Evolutionary conservation across 2,888 invertebrate species (phyloP).

Genomic region (Automeris io): DNA sequence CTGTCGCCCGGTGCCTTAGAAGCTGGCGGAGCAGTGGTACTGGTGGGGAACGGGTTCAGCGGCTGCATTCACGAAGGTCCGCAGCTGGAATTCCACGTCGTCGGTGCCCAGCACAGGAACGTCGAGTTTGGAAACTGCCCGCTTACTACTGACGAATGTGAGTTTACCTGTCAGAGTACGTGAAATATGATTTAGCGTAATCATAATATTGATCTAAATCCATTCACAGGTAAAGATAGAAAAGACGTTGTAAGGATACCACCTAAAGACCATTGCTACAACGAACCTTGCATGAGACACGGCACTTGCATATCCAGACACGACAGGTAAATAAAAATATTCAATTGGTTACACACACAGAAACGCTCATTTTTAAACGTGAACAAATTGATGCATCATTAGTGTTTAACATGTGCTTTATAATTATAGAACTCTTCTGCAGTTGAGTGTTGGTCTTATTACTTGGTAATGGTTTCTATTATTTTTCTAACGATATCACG

Average conservation of each 20-base stretch:
- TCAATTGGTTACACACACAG: no score
- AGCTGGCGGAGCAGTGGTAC: conserved; percentile 83
- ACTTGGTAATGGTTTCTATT: no score
- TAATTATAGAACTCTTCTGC: no score
- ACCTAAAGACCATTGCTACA: conserved; percentile 83
- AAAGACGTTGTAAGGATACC: conserved; percentile 74
- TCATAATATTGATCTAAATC: no score
- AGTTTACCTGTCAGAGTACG: conserved; percentile 31
- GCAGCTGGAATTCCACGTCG: conserved; percentile 85
- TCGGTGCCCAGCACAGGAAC: conserved; percentile 79
- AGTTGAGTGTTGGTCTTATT: no score
- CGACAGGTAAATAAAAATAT: conserved; percentile 67
- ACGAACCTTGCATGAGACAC: conserved; percentile 89
- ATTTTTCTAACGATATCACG: no score
- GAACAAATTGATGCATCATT: no score
- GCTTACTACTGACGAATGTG: conserved; percentile 83
- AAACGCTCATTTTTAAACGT: no score
- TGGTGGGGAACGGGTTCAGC: conserved; percentile 87
- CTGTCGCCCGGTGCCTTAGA: conserved; percentile 83
- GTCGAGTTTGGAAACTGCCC: conserved; percentile 87
- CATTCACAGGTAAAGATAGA: conserved; percentile 59
- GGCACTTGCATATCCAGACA: conserved; percentile 86
- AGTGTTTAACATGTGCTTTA: no score
- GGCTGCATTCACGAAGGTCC: conserved; percentile 93
- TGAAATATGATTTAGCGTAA: background rate